Conservation (phyloP, 2,113 vertebrate species). For the Microcebus ravelobensis region DNA sequence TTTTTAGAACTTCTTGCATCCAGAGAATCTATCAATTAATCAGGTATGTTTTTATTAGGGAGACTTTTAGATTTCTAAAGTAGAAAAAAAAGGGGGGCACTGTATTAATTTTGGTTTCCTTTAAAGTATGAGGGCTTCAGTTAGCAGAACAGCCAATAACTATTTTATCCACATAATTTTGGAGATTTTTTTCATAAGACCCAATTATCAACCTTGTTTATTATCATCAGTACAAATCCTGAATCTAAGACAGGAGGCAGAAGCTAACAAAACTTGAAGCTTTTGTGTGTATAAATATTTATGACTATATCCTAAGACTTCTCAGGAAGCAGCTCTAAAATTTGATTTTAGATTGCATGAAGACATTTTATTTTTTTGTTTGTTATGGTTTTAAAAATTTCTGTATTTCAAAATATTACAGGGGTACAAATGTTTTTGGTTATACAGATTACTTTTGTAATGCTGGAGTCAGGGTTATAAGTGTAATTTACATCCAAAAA, state of each 20-base stretch:
- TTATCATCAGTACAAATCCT: constrained; percentile 45
- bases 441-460: too few species aligned
- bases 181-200: background rate
- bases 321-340: constrained; percentile 41
- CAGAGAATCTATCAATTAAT: background rate
- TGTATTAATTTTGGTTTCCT: constrained; percentile 22
- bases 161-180: constrained; percentile 3
- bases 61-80: background rate
- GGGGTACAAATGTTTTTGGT: too few species aligned
- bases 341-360: constrained; percentile 48
- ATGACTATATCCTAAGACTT: constrained; percentile 13
- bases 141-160: constrained; percentile 2
- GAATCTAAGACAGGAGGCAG: background rate
- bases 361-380: background rate
- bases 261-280: background rate
- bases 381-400: too few species aligned
- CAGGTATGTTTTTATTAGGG: background rate
- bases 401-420: too few species aligned
- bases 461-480: too few species aligned
- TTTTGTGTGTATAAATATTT: constrained; percentile 48
- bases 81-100: background rate
- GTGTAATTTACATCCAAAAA: background rate
- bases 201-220: constrained; percentile 20
- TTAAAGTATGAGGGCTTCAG: background rate
- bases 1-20: background rate